These are phyloP conservation scores for Drosophila neutralis DNA, from an alignment of 2,888 invertebrate genomes.

Conservation along the genomic window DNA sequence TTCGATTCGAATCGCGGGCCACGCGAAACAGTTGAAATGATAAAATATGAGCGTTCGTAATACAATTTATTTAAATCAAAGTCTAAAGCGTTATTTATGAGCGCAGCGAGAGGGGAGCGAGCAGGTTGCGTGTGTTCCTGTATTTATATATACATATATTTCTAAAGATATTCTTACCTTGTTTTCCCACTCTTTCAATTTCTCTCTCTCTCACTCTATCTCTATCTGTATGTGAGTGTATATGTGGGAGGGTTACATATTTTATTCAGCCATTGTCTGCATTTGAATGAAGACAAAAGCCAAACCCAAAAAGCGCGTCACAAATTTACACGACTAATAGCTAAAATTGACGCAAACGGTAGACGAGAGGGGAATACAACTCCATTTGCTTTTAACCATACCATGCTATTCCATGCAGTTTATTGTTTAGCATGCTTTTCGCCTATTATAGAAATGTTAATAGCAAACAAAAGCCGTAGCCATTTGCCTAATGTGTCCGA, in stretches of 20 bases:
- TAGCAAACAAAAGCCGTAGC: conserved; percentile 56
- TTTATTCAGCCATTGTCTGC: conserved; percentile 72
- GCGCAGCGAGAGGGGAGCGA: conserved; percentile 38
- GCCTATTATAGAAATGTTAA: conserved; percentile 68
- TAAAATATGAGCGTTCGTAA: conserved; percentile 79
- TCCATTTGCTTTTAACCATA: conserved; percentile 65
- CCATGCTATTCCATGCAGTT: conserved; percentile 57
- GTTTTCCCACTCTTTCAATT: neutral
- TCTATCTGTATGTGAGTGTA: conserved; percentile 3
- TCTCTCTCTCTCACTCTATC: neutral
- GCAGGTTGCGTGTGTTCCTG: conserved; percentile 40
- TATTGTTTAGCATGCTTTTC: conserved; percentile 75
- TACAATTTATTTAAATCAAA: conserved; percentile 84
- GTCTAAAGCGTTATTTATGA: conserved; percentile 83
- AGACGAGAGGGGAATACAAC: conserved; percentile 49
- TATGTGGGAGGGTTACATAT: conserved; percentile 41
- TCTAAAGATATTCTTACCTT: neutral
- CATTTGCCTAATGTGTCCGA: conserved; percentile 74
- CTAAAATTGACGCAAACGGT: conserved; percentile 55
- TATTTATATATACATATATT: neutral
- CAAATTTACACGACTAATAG: conserved; percentile 76
- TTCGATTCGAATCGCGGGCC: conserved; percentile 62
- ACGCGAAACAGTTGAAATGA: conserved; percentile 71
- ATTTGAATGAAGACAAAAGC: conserved; percentile 76
- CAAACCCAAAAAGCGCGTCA: conserved; percentile 80